Percentiles rank a stretch among this genome's conserved stretches.
Evolutionary conservation across 2,888 invertebrate species (phyloP).

Genomic region (Muscina levida): DNA sequence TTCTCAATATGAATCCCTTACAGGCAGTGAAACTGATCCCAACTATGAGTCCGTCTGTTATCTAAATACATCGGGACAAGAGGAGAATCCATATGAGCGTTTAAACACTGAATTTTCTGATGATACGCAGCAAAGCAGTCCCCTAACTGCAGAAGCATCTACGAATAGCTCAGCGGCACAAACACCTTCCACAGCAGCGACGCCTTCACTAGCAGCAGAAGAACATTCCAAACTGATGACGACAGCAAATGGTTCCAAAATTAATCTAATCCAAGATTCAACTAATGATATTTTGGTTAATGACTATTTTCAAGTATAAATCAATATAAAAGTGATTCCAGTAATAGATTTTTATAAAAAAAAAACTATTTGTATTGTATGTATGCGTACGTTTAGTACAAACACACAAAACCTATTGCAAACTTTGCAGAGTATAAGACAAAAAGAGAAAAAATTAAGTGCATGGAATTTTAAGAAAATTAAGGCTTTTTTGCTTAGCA

Average conservation of each 20-base stretch:
- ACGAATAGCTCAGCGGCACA: slow-evolving; percentile 64
- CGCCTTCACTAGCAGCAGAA: slow-evolving; percentile 37
- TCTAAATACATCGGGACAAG: slow-evolving; percentile 80
- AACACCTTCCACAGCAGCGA: slow-evolving; percentile 57
- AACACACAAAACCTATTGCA: slow-evolving; percentile 22
- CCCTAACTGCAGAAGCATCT: slow-evolving; percentile 67
- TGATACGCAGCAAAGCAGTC: slow-evolving; percentile 73
- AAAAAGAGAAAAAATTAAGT: slow-evolving; percentile 5
- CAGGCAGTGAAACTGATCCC: slow-evolving; percentile 89
- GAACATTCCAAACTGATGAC: slow-evolving; percentile 58
- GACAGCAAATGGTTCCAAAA: slow-evolving; percentile 64
- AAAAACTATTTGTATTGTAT: too few relatives aligned
- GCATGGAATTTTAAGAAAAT: slow-evolving; percentile 41
- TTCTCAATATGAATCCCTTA: slow-evolving; percentile 90
- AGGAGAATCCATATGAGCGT: slow-evolving; percentile 86
- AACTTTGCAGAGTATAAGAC: background rate
- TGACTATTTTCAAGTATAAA: slow-evolving; percentile 80
- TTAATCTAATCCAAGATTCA: slow-evolving; percentile 61
- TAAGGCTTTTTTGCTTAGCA: slow-evolving; percentile 62
- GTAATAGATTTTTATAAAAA: slow-evolving; percentile 47
- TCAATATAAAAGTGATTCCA: slow-evolving; percentile 57
- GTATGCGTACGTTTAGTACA: too few relatives aligned
- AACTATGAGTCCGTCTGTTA: slow-evolving; percentile 92
- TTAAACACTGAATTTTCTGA: slow-evolving; percentile 80
- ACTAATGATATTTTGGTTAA: slow-evolving; percentile 76